Percentiles rank a stretch among this genome's conserved stretches.
phyloP scores from a whole-genome alignment of 1,140 invertebrate species.

The Leptestheria dahalacensis region DNA sequence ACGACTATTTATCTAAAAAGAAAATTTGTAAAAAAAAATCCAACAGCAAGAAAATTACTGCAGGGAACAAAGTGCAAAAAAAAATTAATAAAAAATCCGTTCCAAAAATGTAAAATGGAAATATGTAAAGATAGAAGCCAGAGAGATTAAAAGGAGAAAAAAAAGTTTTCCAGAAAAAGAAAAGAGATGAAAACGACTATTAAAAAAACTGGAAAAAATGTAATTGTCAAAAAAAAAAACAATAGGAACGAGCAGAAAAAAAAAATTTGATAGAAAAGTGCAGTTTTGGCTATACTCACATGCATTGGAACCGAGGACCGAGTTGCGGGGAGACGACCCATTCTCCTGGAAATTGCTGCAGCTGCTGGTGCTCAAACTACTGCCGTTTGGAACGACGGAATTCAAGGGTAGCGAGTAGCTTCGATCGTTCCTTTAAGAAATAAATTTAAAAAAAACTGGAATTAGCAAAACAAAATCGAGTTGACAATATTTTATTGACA shows the following conservation, averaged over 20 bases:
- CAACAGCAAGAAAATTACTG: no score
- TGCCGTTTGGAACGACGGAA: not conserved
- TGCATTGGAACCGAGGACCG: not conserved
- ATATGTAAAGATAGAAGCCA: not conserved
- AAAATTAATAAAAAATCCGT: slow-evolving; percentile 10
- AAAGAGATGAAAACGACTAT: not conserved
- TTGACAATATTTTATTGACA: no score
- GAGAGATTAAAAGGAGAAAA: no score
- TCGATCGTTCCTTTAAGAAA: slow-evolving; percentile 38
- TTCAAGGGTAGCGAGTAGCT: slow-evolving; percentile 43
- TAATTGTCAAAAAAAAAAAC: not conserved
- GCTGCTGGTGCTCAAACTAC: not conserved
- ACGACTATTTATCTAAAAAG: no score
- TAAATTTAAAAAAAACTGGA: slow-evolving; percentile 17
- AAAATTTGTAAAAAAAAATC: no score
- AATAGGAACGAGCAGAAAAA: slow-evolving; percentile 3
- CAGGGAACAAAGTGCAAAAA: slow-evolving; percentile 7
- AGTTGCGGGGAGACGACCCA: not conserved
- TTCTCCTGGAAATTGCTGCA: slow-evolving; percentile 1
- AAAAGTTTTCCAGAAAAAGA: not conserved
- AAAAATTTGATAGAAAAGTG: slow-evolving; percentile 6
- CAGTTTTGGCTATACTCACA: slow-evolving; percentile 8
- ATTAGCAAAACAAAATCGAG: no score
- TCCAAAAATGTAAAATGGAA: not conserved
- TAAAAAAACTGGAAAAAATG: slow-evolving; percentile 1